These are phyloP conservation scores for Hypotaenidia okinawae DNA, from an alignment of 2,797 vertebrate species.

Conservation along the genomic window DNA sequence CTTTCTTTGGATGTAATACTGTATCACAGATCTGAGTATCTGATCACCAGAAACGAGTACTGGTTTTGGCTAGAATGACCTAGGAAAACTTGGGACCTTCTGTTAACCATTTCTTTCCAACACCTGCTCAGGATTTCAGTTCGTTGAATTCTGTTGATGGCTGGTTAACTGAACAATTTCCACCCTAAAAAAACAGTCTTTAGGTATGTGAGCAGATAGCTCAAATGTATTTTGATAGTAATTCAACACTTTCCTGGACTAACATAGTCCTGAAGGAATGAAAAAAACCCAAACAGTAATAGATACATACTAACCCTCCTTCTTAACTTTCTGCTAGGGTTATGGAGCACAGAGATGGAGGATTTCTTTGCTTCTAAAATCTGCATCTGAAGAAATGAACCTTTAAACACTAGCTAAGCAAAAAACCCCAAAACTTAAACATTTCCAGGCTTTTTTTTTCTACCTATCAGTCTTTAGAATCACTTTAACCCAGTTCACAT, in stretches of 20 bases:
- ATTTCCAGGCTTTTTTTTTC: not conserved
- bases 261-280: not conserved
- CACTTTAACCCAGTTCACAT: not conserved
- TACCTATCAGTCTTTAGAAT: not conserved
- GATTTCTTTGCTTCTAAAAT: not conserved
- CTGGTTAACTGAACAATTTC: not conserved
- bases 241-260: not conserved
- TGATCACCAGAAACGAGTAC: not conserved
- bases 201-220: not conserved
- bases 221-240: not conserved
- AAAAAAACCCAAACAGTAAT: not conserved
- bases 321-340: not conserved
- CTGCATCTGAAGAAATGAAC: not conserved
- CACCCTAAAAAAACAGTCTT: not conserved
- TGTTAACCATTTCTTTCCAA: not conserved
- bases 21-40: not conserved
- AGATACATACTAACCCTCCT: not conserved
- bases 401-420: not conserved
- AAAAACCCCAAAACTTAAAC: too few species aligned
- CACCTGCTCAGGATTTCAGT: not conserved
- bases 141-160: not conserved
- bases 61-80: not conserved
- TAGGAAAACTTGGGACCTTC: not conserved
- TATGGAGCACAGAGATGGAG: not conserved
- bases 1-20: not conserved